phyloP scores from a whole-genome alignment of 2,888 invertebrate species.

The Flexamia atlantica region DNA sequence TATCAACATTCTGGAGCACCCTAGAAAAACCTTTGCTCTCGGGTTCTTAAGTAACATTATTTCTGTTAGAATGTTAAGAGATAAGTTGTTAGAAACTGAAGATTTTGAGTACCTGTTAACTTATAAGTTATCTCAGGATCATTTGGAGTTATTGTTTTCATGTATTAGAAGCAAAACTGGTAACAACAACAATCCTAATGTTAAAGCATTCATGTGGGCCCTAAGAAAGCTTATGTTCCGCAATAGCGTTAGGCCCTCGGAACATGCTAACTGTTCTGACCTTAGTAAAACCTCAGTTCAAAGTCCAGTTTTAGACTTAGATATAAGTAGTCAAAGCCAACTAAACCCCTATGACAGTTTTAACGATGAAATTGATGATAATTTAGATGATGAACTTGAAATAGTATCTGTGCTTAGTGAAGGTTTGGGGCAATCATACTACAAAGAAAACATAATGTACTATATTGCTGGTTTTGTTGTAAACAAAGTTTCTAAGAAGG shows the following conservation, averaged over 20 bases:
- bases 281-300: neutral
- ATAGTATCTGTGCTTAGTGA: neutral
- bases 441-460: neutral
- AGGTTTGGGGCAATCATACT: neutral
- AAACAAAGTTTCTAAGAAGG: neutral
- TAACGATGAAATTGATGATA: neutral
- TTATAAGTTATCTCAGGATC: slow-evolving; percentile 41
- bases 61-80: slow-evolving; percentile 4
- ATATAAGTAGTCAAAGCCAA: neutral
- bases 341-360: neutral
- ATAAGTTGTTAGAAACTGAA: neutral
- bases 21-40: slow-evolving; percentile 44
- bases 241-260: slow-evolving; percentile 37
- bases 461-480: neutral
- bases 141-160: slow-evolving; percentile 54
- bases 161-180: slow-evolving; percentile 45
- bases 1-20: slow-evolving; percentile 12
- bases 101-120: slow-evolving; percentile 28
- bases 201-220: slow-evolving; percentile 28
- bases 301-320: slow-evolving; percentile 24
- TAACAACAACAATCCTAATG: slow-evolving; percentile 41
- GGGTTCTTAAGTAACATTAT: slow-evolving; percentile 41
- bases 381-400: neutral
- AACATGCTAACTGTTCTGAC: neutral
- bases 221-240: slow-evolving; percentile 49